These are phyloP conservation scores for Calephelis virginiensis DNA, from an alignment of 1,140 invertebrate species.

Conservation along the genomic window DNA sequence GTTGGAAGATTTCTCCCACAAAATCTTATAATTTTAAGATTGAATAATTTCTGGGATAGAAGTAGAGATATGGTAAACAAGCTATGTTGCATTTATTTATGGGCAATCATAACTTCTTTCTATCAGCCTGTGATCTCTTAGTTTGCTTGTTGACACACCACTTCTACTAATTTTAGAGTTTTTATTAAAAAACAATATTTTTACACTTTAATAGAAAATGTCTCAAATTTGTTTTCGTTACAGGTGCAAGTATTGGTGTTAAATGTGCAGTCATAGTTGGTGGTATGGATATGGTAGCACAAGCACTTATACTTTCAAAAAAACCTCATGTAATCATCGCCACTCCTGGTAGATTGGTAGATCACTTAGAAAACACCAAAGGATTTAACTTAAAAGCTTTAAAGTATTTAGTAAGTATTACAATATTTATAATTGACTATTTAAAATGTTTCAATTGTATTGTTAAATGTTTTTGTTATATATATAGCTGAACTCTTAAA, in stretches of 20 bases:
- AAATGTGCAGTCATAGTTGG: constrained; percentile 98
- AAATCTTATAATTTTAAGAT: no score
- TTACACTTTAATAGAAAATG: not conserved
- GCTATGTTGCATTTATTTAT: no score
- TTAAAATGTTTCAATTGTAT: no score
- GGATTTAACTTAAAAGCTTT: constrained; percentile 93
- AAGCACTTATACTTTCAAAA: constrained; percentile 93
- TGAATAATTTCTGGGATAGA: no score
- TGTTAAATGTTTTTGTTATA: no score
- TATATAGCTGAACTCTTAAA: no score
- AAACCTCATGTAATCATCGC: constrained; percentile 97
- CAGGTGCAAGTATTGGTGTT: constrained; percentile 90
- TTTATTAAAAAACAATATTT: not conserved
- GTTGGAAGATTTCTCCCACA: no score
- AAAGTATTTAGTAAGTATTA: constrained; percentile 86
- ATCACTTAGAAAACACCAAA: constrained; percentile 96
- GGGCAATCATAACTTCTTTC: no score
- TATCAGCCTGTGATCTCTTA: no score
- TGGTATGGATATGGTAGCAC: constrained; percentile 98
- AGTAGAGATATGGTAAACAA: no score
- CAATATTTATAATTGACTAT: not conserved
- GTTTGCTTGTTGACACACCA: no score
- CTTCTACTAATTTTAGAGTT: no score
- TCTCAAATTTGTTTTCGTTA: not conserved
- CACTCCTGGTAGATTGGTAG: constrained; percentile 93